Evolutionary conservation across 2,113 vertebrate genomes (phyloP).

Genomic region (Sarotherodon lohbergeri): DNA sequence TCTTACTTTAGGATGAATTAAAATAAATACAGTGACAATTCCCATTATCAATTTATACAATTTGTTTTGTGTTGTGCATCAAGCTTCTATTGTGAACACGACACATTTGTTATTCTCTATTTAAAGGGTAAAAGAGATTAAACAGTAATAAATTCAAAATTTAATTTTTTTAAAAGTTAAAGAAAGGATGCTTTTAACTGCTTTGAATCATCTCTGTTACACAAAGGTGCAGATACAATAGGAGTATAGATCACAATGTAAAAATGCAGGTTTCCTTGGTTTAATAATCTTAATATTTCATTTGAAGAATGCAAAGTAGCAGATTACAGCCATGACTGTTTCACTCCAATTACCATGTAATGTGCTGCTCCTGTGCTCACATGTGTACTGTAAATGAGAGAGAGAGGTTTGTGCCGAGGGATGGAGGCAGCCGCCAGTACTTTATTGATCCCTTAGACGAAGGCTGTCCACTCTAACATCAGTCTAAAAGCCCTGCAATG

Average conservation of each 20-base stretch:
- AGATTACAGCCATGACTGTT: neutral
- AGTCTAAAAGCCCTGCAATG: slow-evolving; percentile 65
- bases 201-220: slow-evolving; percentile 35
- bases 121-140: neutral
- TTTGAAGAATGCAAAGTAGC: neutral
- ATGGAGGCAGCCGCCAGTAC: slow-evolving; percentile 43
- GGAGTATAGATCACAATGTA: slow-evolving; percentile 25
- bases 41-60: neutral
- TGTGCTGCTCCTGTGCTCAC: neutral
- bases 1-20: neutral
- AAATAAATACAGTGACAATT: neutral
- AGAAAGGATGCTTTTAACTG: neutral
- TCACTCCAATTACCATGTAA: neutral
- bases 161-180: neutral
- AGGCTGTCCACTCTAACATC: slow-evolving; percentile 52
- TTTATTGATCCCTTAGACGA: slow-evolving; percentile 50
- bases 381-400: neutral
- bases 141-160: neutral
- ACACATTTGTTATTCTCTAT: slow-evolving; percentile 42
- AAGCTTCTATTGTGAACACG: neutral
- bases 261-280: neutral
- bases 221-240: slow-evolving; percentile 20
- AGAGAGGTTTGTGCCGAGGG: slow-evolving; percentile 33
- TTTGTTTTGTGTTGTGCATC: neutral
- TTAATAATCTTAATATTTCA: slow-evolving; percentile 3